These are phyloP conservation scores for Schizopygopsis pylzovi DNA, from an alignment of 2,797 vertebrate species.

Conservation along the genomic window DNA sequence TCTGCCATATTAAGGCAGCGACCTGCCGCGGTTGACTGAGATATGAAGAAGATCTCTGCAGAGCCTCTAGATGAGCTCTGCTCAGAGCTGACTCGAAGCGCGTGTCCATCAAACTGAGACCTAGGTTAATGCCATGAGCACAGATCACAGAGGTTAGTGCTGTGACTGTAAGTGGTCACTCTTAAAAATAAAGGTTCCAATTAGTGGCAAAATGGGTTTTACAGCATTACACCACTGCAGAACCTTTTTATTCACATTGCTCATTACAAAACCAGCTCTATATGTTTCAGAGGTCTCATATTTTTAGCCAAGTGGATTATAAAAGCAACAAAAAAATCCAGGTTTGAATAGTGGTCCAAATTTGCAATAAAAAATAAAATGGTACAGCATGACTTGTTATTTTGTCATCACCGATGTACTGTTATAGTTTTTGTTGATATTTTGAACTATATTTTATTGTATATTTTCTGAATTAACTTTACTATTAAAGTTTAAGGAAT, in stretches of 20 bases:
- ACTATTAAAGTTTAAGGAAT: neutral
- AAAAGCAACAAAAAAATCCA: neutral
- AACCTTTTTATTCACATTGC: neutral
- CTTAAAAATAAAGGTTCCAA: slow-evolving; percentile 16
- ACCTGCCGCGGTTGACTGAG: slow-evolving; percentile 34
- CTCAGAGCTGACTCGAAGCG: neutral
- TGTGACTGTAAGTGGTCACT: neutral
- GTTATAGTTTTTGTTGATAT: neutral
- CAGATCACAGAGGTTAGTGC: slow-evolving; percentile 23
- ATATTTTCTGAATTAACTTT: neutral
- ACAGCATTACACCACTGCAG: neutral
- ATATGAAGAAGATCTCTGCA: slow-evolving; percentile 19
- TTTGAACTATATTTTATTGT: neutral
- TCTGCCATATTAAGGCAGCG: slow-evolving; percentile 56
- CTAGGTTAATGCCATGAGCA: slow-evolving; percentile 6
- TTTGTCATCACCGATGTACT: neutral
- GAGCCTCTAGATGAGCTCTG: neutral
- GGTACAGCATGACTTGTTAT: neutral
- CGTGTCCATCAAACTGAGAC: slow-evolving; percentile 21
- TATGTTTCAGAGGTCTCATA: neutral
- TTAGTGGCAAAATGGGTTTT: neutral
- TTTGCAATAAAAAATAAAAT: neutral
- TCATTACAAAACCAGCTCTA: neutral
- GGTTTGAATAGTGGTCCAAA: neutral
- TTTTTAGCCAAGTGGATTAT: neutral